Conservation (phyloP, 2,888 invertebrate genomes). For the Dysmachus trigonus region DNA sequence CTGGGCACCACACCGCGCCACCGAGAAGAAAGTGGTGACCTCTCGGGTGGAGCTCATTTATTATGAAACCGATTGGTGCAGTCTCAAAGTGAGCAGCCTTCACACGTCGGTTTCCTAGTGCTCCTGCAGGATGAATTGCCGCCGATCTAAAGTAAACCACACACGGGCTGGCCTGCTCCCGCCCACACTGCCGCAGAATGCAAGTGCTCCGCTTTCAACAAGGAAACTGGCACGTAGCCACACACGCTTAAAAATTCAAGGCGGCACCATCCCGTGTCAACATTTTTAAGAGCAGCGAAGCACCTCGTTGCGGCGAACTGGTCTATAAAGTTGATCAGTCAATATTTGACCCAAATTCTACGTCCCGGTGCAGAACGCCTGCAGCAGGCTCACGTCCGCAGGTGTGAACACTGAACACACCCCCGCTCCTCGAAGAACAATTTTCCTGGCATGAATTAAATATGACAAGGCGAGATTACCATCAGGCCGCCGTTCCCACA, state of each 20-base stretch:
- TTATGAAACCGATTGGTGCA: neutral
- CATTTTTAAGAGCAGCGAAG: conserved; percentile 3
- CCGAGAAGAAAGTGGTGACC: neutral
- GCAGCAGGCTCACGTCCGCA: neutral
- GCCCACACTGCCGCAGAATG: neutral
- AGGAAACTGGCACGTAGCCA: conserved; percentile 13
- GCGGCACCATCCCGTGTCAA: conserved; percentile 26
- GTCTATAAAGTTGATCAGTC: conserved; percentile 50
- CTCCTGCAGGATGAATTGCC: neutral
- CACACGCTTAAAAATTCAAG: conserved; percentile 17
- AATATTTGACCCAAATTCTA: conserved; percentile 50
- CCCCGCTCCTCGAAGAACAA: conserved; percentile 1
- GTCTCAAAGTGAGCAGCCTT: neutral
- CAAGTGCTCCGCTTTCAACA: neutral
- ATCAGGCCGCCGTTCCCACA: neutral
- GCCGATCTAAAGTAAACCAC: neutral
- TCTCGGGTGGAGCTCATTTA: neutral
- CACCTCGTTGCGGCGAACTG: neutral
- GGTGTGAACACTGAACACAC: conserved; percentile 31
- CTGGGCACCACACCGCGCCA: neutral
- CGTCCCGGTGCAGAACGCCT: neutral
- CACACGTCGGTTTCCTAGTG: neutral
- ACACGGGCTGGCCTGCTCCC: neutral
- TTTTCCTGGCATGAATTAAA: conserved; percentile 31
- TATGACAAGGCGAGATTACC: conserved; percentile 34